phyloP scores from a whole-genome alignment of 2,797 vertebrate genomes.

The Premnoplex brunnescens region DNA sequence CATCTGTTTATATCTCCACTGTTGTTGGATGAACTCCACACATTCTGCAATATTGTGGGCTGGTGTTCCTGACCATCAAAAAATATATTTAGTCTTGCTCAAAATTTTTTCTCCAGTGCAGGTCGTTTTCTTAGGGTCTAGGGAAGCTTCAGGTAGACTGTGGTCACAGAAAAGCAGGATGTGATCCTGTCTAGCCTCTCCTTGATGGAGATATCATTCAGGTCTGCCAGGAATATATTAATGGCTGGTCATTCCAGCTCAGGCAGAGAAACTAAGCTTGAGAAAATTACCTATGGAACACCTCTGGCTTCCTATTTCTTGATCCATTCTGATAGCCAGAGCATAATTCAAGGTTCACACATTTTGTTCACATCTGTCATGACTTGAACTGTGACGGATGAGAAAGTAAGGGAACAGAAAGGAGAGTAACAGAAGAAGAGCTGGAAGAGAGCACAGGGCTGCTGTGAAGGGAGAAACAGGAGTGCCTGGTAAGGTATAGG shows the following conservation, averaged over 20 bases:
- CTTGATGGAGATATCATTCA: background rate
- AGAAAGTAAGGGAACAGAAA: background rate
- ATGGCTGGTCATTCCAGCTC: background rate
- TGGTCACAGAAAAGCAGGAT: background rate
- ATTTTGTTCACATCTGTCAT: background rate
- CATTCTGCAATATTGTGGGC: background rate
- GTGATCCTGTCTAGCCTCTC: background rate
- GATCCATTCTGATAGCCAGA: background rate
- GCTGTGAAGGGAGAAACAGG: background rate
- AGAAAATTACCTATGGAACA: background rate
- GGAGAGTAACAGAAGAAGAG: background rate
- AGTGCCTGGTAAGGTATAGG: background rate
- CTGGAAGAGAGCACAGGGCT: background rate
- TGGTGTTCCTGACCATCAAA: background rate
- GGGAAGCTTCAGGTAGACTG: background rate
- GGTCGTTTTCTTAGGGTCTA: background rate
- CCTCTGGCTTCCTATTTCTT: background rate
- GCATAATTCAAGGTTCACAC: background rate
- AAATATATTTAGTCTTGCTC: background rate
- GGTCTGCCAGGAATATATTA: background rate
- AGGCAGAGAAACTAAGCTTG: background rate
- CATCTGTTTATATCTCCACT: background rate
- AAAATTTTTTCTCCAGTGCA: background rate
- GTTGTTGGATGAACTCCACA: background rate
- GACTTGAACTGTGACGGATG: background rate